These are phyloP conservation scores for Arctopsyche grandis DNA, from an alignment of 1,140 invertebrate genomes.

Conservation along the genomic window DNA sequence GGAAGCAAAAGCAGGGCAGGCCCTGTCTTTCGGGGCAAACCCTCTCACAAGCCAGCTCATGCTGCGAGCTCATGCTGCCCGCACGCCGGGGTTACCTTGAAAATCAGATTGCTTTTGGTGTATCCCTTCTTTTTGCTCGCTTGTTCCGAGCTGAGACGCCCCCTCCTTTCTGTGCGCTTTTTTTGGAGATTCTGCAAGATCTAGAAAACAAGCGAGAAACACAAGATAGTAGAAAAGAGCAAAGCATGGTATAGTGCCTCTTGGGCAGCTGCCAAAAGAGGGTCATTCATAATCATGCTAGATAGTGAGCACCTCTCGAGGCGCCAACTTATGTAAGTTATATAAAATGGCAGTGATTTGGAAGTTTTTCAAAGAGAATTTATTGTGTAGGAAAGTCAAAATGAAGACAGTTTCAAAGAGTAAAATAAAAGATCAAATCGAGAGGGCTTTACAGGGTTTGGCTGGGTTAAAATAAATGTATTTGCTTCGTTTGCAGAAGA, in stretches of 20 bases:
- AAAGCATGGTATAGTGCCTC: slow-evolving; percentile 58
- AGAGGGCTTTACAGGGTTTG: slow-evolving; percentile 29
- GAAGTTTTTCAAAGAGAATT: slow-evolving; percentile 18
- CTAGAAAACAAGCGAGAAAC: slow-evolving; percentile 88
- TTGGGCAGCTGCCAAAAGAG: slow-evolving; percentile 58
- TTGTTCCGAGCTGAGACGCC: slow-evolving; percentile 88
- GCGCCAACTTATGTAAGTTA: slow-evolving; percentile 34
- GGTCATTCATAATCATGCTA: slow-evolving; percentile 56
- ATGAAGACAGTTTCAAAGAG: slow-evolving; percentile 37
- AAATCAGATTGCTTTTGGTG: slow-evolving; percentile 96
- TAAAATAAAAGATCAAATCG: slow-evolving; percentile 25
- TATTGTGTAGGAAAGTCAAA: slow-evolving; percentile 36
- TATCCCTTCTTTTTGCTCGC: slow-evolving; percentile 89
- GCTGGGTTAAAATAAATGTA: slow-evolving; percentile 35
- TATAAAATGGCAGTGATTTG: slow-evolving; percentile 22
- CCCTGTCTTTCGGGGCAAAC: slow-evolving; percentile 59
- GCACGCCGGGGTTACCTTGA: slow-evolving; percentile 85
- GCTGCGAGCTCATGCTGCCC: slow-evolving; percentile 66
- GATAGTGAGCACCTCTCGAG: slow-evolving; percentile 49
- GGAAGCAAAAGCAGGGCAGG: slow-evolving; percentile 56
- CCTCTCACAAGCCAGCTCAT: slow-evolving; percentile 63
- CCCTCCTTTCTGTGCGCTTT: slow-evolving; percentile 94
- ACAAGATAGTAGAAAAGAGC: slow-evolving; percentile 74
- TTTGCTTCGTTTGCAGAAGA: slow-evolving; percentile 43
- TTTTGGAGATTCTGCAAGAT: slow-evolving; percentile 97